These are phyloP conservation scores for Cordilura impudica DNA, from an alignment of 2,888 invertebrate species.

Conservation along the genomic window DNA sequence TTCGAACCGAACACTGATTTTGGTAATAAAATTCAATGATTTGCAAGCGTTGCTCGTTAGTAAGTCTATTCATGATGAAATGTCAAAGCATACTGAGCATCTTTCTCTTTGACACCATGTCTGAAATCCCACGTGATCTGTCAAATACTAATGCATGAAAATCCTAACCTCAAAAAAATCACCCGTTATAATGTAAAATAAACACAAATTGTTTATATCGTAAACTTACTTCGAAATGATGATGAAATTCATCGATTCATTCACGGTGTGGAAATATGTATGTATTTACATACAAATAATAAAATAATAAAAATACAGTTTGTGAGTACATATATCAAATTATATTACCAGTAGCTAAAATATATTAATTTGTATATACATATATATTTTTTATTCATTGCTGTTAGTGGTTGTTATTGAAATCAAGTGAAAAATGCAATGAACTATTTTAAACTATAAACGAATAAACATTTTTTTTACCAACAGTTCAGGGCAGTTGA, in stretches of 20 bases:
- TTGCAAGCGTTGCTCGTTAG: no score
- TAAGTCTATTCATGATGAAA: no score
- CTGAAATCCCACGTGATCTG: no score
- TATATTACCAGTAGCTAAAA: no score
- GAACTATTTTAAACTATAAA: not conserved
- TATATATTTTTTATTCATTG: not conserved
- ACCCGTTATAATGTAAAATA: not conserved
- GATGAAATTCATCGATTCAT: slow-evolving; percentile 25
- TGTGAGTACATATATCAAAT: not conserved
- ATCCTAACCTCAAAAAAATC: no score
- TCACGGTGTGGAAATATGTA: not conserved
- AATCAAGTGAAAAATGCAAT: not conserved
- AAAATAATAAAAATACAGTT: no score
- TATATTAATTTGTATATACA: not conserved
- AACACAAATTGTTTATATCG: not conserved
- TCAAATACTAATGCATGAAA: no score
- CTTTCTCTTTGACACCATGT: no score
- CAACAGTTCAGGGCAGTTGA: not conserved
- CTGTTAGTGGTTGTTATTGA: not conserved
- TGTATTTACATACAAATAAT: no score
- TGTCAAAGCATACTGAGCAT: no score
- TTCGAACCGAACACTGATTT: no score
- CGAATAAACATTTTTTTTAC: not conserved
- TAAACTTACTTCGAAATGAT: slow-evolving; percentile 18
- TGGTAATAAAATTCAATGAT: no score